Evolutionary conservation across 2,888 invertebrate genomes (phyloP).

Genomic region (Ceriagrion tenellum): DNA sequence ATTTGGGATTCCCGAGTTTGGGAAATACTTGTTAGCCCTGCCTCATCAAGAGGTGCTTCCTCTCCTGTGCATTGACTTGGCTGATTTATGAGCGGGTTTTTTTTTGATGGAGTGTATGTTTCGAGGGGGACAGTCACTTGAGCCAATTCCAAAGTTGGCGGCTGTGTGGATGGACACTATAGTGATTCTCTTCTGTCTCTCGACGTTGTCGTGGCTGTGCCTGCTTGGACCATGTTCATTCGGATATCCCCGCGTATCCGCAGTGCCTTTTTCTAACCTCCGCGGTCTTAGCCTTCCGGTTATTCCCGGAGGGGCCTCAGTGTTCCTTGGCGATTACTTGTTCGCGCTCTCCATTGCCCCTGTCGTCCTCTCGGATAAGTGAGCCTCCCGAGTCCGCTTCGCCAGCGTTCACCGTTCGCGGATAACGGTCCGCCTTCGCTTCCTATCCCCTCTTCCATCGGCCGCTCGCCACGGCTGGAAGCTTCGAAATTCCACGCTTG

Average conservation of each 20-base stretch:
- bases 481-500: background rate
- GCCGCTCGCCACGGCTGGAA: background rate
- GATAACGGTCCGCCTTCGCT: background rate
- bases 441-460: background rate
- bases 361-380: background rate
- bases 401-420: slow-evolving; percentile 16
- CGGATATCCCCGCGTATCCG: too few relatives aligned
- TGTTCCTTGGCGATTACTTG: background rate
- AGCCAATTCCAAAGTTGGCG: background rate
- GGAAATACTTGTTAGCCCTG: too few relatives aligned
- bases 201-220: too few relatives aligned
- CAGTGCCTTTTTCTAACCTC: background rate
- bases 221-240: too few relatives aligned
- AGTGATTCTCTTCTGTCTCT: background rate
- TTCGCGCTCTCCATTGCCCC: background rate
- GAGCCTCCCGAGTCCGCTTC: background rate
- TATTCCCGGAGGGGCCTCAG: background rate
- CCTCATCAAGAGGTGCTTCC: too few relatives aligned
- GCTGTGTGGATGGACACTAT: background rate
- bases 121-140: too few relatives aligned
- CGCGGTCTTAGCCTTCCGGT: background rate
- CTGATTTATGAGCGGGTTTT: too few relatives aligned
- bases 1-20: too few relatives aligned
- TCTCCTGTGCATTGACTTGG: too few relatives aligned
- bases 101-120: too few relatives aligned